phyloP scores from a whole-genome alignment of 2,113 vertebrate genomes.

The Indicator indicator region DNA sequence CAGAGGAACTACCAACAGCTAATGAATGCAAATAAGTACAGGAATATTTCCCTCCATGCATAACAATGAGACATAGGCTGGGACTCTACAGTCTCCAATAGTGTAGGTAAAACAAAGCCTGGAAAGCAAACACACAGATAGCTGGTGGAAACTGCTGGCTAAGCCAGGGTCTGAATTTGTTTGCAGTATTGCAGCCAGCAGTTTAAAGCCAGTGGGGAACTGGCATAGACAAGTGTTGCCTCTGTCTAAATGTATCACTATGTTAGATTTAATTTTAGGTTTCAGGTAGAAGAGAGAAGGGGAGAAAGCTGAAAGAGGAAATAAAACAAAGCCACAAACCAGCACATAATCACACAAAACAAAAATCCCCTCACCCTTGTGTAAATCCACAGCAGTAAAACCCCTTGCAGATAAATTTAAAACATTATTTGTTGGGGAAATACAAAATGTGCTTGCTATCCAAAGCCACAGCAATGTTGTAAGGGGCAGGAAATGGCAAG shows the following conservation, averaged over 20 bases:
- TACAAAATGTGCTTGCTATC: neutral
- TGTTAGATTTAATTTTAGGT: neutral
- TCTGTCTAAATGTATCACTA: neutral
- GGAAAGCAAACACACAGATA: slow-evolving; percentile 1
- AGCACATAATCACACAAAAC: neutral
- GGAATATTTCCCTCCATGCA: slow-evolving; percentile 75
- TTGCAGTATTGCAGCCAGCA: slow-evolving; percentile 45
- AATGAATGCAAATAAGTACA: slow-evolving; percentile 78
- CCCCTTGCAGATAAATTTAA: neutral
- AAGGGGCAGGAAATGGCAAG: slow-evolving; percentile 46
- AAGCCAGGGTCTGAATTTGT: slow-evolving; percentile 3
- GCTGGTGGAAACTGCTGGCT: slow-evolving; percentile 15
- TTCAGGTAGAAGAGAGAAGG: slow-evolving; percentile 16
- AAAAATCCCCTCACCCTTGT: neutral
- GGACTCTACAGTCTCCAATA: slow-evolving; percentile 55
- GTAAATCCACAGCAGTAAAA: neutral
- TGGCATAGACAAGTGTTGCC: neutral
- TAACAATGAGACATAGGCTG: slow-evolving; percentile 70
- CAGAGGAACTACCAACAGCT: slow-evolving; percentile 76
- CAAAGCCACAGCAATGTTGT: neutral
- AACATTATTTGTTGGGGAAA: neutral
- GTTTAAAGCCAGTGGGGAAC: slow-evolving; percentile 10
- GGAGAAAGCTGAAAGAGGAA: slow-evolving; percentile 30
- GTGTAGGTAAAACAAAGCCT: slow-evolving; percentile 59
- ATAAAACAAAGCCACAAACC: neutral